Base-by-base conservation (phyloP, 2,888 invertebrate species). In the Chouioia cunea region DNA sequence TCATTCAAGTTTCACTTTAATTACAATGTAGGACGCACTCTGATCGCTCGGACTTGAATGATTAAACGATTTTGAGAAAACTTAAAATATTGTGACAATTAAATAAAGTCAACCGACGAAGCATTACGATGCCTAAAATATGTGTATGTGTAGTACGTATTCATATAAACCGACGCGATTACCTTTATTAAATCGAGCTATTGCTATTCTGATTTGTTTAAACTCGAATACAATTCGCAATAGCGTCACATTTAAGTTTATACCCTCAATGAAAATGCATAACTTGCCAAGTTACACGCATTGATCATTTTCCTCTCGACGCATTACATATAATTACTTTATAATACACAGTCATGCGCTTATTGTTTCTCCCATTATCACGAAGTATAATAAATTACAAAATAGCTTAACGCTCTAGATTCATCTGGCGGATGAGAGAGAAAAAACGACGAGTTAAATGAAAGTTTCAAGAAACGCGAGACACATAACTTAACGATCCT, bases 291-390 rank as follows among this genome's bases (percentile, higher is more conserved):
- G 67, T 71, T 58, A 64, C 44, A 64, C 47, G 59, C 43, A 20
- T 43, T 54, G 56, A 46, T 57, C 22, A 18, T 48, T 65, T 47
- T 15, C 43, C 47, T 54, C 43, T 22, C 20, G 56, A 20, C 36
- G 20, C 53, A 59, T 54, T 54, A 50, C 20, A 56, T 53, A 62
- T 46, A 54, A 59, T 56, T 60, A 70, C 80, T 82, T 74, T 83
- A 83, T 84, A 80, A 80, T 83, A 84, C 36, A 36, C 83, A 84
- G 78, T 81, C 79, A 78, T 79, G 79, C 79, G 77, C 77, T 81
- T 52, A 65, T 62, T 57, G 43, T 50, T 54, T 36, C 71, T 20
- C 43, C 36, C 36, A 36, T 36, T 77, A 79, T 80, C 77, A 79
- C 79, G 78, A 80, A 80, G 76, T 79, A 78, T 82, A 36, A 36